Conservation (phyloP, 2,797 vertebrate species). For the Phataginus tetradactyla region DNA sequence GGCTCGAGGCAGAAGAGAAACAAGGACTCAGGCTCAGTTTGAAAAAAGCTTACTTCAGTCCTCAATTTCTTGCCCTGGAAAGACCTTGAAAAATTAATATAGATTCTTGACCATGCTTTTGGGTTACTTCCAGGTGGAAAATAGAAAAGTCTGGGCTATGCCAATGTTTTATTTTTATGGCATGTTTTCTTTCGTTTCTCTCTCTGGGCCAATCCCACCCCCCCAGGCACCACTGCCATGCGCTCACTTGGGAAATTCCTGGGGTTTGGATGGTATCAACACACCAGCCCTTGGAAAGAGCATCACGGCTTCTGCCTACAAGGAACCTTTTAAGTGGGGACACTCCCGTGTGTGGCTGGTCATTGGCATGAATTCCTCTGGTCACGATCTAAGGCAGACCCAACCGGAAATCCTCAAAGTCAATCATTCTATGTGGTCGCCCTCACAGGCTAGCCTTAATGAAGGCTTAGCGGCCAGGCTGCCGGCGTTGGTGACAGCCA, state of each 20-base stretch:
- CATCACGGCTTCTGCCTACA: not conserved
- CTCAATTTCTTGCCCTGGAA: not conserved
- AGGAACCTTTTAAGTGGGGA: not conserved
- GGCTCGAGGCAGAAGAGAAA: not conserved
- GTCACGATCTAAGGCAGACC: not conserved
- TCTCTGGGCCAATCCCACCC: not conserved
- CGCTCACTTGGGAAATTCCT: not conserved
- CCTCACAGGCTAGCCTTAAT: not conserved
- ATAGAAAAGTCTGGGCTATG: not conserved
- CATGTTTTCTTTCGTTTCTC: not conserved
- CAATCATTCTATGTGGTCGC: not conserved
- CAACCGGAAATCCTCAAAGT: not conserved
- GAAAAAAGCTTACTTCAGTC: not conserved
- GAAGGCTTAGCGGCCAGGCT: not conserved
- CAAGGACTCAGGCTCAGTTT: not conserved
- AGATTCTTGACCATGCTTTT: not conserved
- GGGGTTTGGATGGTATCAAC: not conserved
- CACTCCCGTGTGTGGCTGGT: not conserved
- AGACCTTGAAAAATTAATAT: not conserved
- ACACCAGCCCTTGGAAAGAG: not conserved
- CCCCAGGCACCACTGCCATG: not conserved
- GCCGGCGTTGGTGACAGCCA: fast-evolving
- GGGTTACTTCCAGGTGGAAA: not conserved
- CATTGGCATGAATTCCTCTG: not conserved
- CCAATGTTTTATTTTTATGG: not conserved